These are phyloP conservation scores for Zaprionus kolodkinae DNA, from an alignment of 1,140 invertebrate species.

Conservation along the genomic window DNA sequence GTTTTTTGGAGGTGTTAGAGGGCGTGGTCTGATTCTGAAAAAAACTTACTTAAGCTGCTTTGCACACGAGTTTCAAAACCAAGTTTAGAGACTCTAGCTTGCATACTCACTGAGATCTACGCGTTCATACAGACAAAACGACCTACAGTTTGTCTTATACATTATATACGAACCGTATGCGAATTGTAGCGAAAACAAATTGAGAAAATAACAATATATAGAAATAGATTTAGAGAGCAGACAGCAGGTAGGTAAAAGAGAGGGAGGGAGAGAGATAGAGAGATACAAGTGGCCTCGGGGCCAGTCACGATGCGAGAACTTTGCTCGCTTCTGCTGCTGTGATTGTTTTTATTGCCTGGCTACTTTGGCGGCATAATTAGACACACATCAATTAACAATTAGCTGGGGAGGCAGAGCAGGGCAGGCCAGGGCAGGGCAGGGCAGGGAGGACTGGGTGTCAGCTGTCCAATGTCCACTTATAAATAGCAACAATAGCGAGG, in stretches of 20 bases:
- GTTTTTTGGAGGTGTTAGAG: no score
- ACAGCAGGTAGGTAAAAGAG: background rate
- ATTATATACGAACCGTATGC: no score
- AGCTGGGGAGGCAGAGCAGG: constrained; percentile 38
- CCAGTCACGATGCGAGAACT: constrained; percentile 25
- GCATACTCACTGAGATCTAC: no score
- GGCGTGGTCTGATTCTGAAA: no score
- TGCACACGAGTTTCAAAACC: background rate
- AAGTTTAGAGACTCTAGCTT: no score
- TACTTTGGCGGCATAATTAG: constrained; percentile 77
- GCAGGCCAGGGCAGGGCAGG: background rate
- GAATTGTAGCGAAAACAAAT: no score
- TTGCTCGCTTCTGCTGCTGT: constrained; percentile 11
- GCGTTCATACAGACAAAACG: no score
- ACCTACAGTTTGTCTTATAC: no score
- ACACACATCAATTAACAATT: constrained; percentile 81
- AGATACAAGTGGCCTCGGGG: background rate
- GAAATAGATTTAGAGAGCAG: background rate
- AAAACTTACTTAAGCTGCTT: background rate
- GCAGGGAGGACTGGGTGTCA: constrained; percentile 36
- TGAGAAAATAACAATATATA: no score
- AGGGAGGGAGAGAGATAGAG: background rate
- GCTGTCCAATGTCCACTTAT: constrained; percentile 71
- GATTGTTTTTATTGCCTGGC: constrained; percentile 74
- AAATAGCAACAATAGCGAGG: constrained; percentile 59